These are phyloP conservation scores for Calyptommatus sinebrachiatus DNA, from an alignment of 2,113 vertebrate genomes.

Conservation along the genomic window DNA sequence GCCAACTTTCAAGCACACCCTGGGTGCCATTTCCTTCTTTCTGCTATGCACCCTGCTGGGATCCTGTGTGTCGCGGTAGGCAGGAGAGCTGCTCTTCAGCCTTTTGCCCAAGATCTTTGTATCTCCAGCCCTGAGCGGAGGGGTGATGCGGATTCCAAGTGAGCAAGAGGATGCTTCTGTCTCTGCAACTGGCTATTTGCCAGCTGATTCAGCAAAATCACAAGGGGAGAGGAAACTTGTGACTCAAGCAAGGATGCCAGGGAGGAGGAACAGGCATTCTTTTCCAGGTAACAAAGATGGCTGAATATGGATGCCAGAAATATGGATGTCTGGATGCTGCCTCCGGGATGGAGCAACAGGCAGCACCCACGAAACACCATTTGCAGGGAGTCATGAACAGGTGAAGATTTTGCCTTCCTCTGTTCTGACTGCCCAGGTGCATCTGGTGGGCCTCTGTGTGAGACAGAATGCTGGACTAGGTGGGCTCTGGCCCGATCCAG, in stretches of 20 bases:
- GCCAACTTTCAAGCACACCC: neutral
- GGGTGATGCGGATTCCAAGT: neutral
- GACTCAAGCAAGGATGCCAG: neutral
- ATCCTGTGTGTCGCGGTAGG: too few relatives aligned
- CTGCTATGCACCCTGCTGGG: too few relatives aligned
- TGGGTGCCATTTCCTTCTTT: too few relatives aligned
- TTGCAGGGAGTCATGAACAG: too few relatives aligned
- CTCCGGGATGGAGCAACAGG: too few relatives aligned
- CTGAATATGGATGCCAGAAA: neutral
- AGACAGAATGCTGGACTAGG: too few relatives aligned
- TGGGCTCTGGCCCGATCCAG: too few relatives aligned
- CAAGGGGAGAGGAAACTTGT: neutral
- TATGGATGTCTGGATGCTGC: neutral
- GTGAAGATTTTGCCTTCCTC: too few relatives aligned
- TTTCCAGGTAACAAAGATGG: neutral
- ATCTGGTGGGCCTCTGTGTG: too few relatives aligned
- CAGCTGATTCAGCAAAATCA: conserved; percentile 21
- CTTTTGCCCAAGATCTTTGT: neutral
- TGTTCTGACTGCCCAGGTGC: too few relatives aligned
- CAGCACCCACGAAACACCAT: too few relatives aligned
- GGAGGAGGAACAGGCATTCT: too few relatives aligned
- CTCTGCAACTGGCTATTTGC: conserved; percentile 6
- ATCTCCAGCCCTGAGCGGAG: neutral
- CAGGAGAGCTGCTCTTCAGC: rapidly evolving
- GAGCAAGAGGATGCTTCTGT: neutral